Evolutionary conservation across 2,113 vertebrate species (phyloP).

Genomic region (Noturus placidus): DNA sequence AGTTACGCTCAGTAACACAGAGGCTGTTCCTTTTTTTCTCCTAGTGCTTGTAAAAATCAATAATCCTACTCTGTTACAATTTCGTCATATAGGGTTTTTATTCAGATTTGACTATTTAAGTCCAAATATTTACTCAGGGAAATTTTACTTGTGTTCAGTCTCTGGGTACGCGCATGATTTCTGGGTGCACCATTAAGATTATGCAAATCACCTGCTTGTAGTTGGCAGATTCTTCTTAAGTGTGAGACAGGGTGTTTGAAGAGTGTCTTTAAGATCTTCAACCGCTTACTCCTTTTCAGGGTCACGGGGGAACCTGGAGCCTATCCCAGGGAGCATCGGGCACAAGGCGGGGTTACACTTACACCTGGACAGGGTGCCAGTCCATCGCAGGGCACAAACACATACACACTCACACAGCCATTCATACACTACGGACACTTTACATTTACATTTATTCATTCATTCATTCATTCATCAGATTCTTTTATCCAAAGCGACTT

Average conservation of each 20-base stretch:
- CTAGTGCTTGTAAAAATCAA: background rate
- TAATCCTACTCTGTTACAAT: background rate
- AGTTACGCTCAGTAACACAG: constrained; percentile 7
- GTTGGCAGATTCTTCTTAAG: background rate
- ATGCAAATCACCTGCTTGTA: background rate
- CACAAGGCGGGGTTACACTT: no score
- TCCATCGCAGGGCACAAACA: no score
- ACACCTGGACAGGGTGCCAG: no score
- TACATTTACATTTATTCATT: no score
- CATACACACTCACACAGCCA: no score
- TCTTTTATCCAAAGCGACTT: no score
- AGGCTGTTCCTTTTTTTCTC: background rate
- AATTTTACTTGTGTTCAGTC: background rate
- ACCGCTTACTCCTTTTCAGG: no score
- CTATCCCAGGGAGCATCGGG: no score
- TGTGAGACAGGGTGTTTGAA: background rate
- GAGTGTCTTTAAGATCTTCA: no score
- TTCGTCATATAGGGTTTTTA: background rate
- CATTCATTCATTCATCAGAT: no score
- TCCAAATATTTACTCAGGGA: background rate
- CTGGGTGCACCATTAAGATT: background rate
- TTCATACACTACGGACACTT: no score
- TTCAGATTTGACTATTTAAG: background rate
- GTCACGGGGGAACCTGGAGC: no score
- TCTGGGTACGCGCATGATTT: background rate